Evolutionary conservation across 2,113 vertebrate species (phyloP).

Genomic region (Zootoca vivipara): DNA sequence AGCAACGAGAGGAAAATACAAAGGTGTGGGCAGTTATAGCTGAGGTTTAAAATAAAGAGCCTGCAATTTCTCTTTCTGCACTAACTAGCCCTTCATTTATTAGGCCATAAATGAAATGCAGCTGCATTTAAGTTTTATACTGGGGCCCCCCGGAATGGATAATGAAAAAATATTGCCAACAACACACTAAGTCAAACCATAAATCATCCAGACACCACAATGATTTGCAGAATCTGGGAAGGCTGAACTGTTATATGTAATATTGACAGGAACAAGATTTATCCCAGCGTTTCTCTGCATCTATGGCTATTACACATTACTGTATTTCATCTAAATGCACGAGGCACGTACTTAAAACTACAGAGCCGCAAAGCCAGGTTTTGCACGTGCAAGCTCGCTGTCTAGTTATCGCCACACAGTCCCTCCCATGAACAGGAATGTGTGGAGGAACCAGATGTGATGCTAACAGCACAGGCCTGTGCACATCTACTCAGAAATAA

Average conservation of each 20-base stretch:
- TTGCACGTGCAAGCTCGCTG: too few relatives aligned
- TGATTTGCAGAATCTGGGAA: slow-evolving; percentile 26
- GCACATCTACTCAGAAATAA: neutral
- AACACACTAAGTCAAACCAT: slow-evolving; percentile 25
- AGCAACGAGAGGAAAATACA: slow-evolving; percentile 33
- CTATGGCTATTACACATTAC: neutral
- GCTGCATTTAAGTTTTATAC: slow-evolving; percentile 14
- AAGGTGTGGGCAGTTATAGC: slow-evolving; percentile 21
- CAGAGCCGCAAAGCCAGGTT: neutral
- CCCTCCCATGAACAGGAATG: neutral
- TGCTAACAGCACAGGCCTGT: neutral
- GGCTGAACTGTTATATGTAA: neutral
- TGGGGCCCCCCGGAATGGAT: slow-evolving; percentile 2
- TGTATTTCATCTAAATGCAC: neutral
- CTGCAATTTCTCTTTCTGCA: slow-evolving; percentile 47
- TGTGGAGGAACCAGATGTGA: neutral
- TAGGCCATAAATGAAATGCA: slow-evolving; percentile 34
- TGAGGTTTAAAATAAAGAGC: slow-evolving; percentile 34
- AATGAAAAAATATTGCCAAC: slow-evolving; percentile 31
- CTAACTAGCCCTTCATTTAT: slow-evolving; percentile 16
- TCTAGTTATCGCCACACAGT: neutral
- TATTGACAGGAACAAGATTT: neutral
- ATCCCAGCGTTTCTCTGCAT: neutral
- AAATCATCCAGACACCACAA: slow-evolving; percentile 1
- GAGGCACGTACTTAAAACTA: neutral